Percentiles rank a stretch among this genome's conserved stretches.
Conservation (phyloP, 2,113 vertebrate species). For the Thamnophis sirtalis region DNA sequence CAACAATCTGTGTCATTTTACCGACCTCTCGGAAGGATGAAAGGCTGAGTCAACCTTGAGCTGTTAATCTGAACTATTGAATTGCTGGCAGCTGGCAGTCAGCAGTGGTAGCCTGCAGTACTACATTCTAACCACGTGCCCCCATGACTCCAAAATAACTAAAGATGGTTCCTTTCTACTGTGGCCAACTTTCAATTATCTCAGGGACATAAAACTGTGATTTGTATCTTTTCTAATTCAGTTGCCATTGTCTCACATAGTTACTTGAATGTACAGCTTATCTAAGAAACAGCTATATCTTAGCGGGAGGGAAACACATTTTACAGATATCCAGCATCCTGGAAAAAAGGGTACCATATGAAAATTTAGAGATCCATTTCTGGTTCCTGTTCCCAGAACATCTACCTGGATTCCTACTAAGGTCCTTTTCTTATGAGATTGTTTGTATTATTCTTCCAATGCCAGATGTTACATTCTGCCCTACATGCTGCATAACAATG, state of each 20-base stretch:
- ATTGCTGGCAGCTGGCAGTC: too few relatives aligned
- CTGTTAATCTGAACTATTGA: too few relatives aligned
- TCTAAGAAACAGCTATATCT: neutral
- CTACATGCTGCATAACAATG: neutral
- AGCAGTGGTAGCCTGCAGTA: too few relatives aligned
- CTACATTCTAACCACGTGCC: too few relatives aligned
- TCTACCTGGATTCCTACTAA: neutral
- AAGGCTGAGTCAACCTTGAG: too few relatives aligned
- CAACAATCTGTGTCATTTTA: too few relatives aligned
- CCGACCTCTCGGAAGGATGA: too few relatives aligned
- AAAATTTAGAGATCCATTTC: neutral
- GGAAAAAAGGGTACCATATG: neutral
- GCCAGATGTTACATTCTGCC: neutral
- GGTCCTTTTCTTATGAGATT: neutral
- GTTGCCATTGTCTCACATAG: neutral
- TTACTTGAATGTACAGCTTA: neutral
- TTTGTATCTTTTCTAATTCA: neutral
- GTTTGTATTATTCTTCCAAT: neutral
- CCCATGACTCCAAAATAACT: neutral
- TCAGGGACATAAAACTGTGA: neutral
- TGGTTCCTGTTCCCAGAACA: neutral
- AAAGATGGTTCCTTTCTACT: neutral
- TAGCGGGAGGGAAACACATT: accelerated
- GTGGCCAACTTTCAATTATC: neutral
- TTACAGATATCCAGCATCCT: neutral